A percentile compares a stretch with the other conserved stretches of the same genome.
phyloP scores from a whole-genome alignment of 2,797 vertebrate species.

The Geotrypetes seraphini region DNA sequence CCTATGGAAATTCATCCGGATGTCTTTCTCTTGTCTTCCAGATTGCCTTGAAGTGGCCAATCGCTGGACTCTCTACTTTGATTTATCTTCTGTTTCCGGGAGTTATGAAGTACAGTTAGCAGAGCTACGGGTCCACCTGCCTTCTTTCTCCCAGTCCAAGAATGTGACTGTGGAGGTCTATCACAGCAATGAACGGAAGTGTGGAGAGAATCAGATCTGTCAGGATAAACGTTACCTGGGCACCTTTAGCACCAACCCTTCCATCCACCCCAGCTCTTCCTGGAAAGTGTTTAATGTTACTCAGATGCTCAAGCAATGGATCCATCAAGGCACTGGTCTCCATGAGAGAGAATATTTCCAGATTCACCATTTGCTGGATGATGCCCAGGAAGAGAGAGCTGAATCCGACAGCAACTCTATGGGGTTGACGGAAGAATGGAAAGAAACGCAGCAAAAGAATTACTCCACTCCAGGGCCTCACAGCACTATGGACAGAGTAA shows the following conservation, averaged over 20 bases:
- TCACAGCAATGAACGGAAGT: constrained; percentile 46
- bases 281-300: constrained; percentile 76
- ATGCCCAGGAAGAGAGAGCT: not conserved
- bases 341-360: accelerated
- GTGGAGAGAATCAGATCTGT: constrained; percentile 12
- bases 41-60: constrained; percentile 56
- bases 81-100: constrained; percentile 71
- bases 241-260: constrained; percentile 39
- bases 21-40: constrained; percentile 18
- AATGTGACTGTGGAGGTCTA: constrained; percentile 58
- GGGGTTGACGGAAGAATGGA: accelerated
- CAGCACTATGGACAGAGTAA: constrained; percentile 38
- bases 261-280: constrained; percentile 27
- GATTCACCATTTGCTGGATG: accelerated
- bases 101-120: constrained; percentile 59
- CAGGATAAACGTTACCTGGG: constrained; percentile 55
- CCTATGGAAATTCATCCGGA: not conserved
- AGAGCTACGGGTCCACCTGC: constrained; percentile 60
- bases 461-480: constrained; percentile 19
- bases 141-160: constrained; percentile 27
- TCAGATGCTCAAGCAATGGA: constrained; percentile 55
- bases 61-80: constrained; percentile 67
- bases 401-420: accelerated
- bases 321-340: constrained; percentile 31
- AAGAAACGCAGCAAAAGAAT: not conserved